Percentiles rank a stretch among this genome's conserved stretches.
These are phyloP conservation scores for Tokudaia muenninki DNA, from an alignment of 2,797 vertebrate genomes.

Conservation along the genomic window DNA sequence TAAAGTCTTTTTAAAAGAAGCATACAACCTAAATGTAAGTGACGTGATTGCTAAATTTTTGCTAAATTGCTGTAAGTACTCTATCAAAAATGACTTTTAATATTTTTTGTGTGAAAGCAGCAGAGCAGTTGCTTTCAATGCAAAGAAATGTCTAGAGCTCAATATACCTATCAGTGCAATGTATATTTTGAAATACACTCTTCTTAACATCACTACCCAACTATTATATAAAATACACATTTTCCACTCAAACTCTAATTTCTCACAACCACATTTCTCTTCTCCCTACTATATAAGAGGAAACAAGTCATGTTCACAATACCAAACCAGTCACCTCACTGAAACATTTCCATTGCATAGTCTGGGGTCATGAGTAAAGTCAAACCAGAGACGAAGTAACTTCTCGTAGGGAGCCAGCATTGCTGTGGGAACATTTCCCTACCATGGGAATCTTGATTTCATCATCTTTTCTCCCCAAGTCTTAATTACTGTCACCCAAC, in stretches of 20 bases:
- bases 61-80: neutral
- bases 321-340: neutral
- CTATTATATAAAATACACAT: neutral
- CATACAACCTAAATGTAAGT: neutral
- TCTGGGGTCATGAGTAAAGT: neutral
- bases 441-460: neutral
- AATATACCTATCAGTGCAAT: neutral
- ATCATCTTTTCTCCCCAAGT: neutral
- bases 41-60: neutral
- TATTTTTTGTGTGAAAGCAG: neutral
- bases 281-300: neutral
- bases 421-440: neutral
- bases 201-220: neutral
- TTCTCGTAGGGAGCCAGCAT: neutral
- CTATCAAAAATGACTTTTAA: neutral
- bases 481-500: neutral
- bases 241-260: neutral
- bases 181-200: neutral
- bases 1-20: constrained; percentile 9
- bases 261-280: neutral
- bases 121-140: neutral
- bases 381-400: neutral
- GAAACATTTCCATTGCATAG: neutral
- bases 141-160: neutral
- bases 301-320: neutral